phyloP scores from a whole-genome alignment of 2,113 vertebrate genomes.

The Psittacus erithacus region DNA sequence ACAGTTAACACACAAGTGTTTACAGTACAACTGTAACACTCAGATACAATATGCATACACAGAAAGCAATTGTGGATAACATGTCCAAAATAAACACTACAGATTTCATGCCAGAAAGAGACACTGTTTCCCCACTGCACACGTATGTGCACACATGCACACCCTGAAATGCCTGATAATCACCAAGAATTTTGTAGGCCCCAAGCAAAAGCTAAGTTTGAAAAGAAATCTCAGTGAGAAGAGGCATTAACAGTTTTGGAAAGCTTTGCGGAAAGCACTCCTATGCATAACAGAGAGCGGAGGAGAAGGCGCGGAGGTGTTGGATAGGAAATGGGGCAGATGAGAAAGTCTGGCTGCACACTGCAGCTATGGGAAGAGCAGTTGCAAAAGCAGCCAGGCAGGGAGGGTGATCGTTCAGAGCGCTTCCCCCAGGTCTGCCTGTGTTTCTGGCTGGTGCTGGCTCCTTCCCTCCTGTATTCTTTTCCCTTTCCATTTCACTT shows the following conservation, averaged over 20 bases:
- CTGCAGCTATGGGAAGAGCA: neutral
- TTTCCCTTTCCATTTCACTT: neutral
- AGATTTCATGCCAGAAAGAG: neutral
- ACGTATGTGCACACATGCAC: rapidly evolving
- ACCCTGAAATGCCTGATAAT: neutral
- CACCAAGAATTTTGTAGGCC: neutral
- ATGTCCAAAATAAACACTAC: neutral
- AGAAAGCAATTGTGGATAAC: neutral
- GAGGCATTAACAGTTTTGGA: neutral
- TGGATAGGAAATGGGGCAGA: neutral
- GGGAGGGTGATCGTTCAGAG: neutral
- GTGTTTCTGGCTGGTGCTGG: neutral
- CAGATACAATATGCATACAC: neutral
- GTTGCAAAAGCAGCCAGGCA: neutral
- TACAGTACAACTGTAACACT: neutral
- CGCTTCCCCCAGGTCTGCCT: neutral
- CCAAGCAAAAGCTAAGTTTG: neutral
- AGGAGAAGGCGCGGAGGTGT: neutral
- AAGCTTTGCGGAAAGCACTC: neutral
- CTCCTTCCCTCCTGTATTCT: neutral
- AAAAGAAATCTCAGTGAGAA: neutral
- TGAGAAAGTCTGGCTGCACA: neutral
- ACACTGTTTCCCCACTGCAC: neutral
- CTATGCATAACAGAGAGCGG: neutral
- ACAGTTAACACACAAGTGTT: neutral